Conservation (phyloP, 2,888 invertebrate species). For the Erebia palarica region DNA sequence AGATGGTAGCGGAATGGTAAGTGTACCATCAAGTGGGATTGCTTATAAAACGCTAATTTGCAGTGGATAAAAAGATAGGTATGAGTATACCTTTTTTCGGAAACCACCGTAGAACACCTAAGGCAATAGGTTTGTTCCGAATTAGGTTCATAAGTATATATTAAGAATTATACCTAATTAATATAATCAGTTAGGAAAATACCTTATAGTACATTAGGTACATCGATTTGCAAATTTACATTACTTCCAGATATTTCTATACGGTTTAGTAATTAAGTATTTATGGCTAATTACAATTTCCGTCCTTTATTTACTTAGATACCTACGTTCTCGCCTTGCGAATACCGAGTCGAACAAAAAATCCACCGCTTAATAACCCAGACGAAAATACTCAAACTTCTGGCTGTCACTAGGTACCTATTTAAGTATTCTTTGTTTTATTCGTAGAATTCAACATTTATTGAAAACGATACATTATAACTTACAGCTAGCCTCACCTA, state of each 20-base stretch:
- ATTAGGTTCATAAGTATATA: too few relatives aligned
- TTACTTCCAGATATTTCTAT: conserved; percentile 3
- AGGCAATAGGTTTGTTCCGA: too few relatives aligned
- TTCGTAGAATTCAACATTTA: not conserved
- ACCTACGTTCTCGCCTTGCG: conserved; percentile 48
- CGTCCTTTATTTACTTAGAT: conserved; percentile 56
- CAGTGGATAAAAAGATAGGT: too few relatives aligned
- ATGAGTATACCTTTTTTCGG: too few relatives aligned
- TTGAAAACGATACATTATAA: too few relatives aligned
- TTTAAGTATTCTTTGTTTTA: not conserved
- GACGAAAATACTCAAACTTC: conserved; percentile 21
- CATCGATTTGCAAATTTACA: not conserved
- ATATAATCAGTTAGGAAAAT: too few relatives aligned
- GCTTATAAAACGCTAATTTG: too few relatives aligned
- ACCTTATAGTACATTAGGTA: not conserved
- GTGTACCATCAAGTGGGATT: too few relatives aligned
- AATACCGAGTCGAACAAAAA: conserved; percentile 31
- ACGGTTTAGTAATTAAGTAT: not conserved
- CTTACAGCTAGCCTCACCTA: too few relatives aligned
- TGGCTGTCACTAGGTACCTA: not conserved
- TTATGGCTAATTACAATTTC: conserved; percentile 48
- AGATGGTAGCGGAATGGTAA: too few relatives aligned
- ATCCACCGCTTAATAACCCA: conserved; percentile 14
- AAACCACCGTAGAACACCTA: too few relatives aligned
- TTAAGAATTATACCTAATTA: too few relatives aligned